Evolutionary conservation across 2,888 invertebrate species (phyloP), one percentile per base, ranked within the genome.

Genomic region (Microctonus hyperodae): DNA sequence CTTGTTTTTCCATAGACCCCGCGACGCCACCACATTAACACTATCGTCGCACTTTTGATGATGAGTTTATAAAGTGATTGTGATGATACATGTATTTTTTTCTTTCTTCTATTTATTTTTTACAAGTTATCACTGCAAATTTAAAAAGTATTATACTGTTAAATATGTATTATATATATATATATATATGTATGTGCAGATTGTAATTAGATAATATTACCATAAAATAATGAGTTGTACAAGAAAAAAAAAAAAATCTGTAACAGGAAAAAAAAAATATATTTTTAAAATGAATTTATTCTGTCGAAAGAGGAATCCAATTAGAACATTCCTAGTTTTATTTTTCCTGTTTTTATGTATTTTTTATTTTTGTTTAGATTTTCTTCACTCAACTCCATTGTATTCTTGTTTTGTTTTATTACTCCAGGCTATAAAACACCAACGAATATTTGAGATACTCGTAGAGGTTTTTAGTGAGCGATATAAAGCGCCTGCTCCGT

Each of bases 21-120:
- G 68, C 74, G 76, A 76, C 75, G 75, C 78, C 78, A 70, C 69
- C 25, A 53, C 57, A 69, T 57, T 75, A 74, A 70, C 73, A 71
- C 67, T 68, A 57, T 65, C n/a, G n/a, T n/a, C n/a, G 28, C 28
- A 28, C 37, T 58, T 53, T 37, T 33, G 23, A 33, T 13, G 16
- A 2, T 22, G 23, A 25, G 6, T 40, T 7, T 3, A n/a, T n/a
- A 9, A 35, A 10, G 13, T 13, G 4, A 50, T 1, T 51, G 51
- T 4, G 6, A 28, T 3, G 3, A 11, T 4, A 22, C 44, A 60
- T 22, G 50, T 11, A 51, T 62, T 55, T n/a, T 44, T 64, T 59
- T 40, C 51, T 66, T 20, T 20, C 2, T 58, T 53, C 16, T 58
- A 65, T 44, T 53, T 67, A 56, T 31, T n/a, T 37, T 35, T 66